phyloP scores from a whole-genome alignment of 2,797 vertebrate species.

The Heterohyrax brucei region DNA sequence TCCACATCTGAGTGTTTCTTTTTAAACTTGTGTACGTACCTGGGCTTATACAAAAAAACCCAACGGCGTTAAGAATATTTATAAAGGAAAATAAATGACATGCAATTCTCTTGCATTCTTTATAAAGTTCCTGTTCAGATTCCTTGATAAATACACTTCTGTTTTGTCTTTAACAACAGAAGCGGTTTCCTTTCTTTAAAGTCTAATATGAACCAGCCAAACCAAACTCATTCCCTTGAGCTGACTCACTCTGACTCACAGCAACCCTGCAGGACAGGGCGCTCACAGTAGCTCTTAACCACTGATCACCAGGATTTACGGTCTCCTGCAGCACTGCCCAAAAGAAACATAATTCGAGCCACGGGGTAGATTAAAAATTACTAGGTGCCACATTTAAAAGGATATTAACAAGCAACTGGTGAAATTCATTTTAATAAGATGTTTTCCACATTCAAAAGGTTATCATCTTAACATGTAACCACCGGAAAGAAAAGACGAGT shows the following conservation, averaged over 20 bases:
- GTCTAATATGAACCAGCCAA: neutral
- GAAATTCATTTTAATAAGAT: conserved; percentile 8
- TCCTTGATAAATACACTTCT: neutral
- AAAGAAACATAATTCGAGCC: neutral
- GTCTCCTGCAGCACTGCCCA: neutral
- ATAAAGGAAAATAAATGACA: neutral
- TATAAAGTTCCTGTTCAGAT: neutral
- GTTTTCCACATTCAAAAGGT: conserved; percentile 45
- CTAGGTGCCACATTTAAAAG: neutral
- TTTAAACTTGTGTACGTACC: neutral
- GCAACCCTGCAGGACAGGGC: too few relatives aligned
- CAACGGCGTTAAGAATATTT: neutral
- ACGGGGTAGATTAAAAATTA: neutral
- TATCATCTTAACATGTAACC: conserved; percentile 19
- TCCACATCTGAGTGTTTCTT: neutral
- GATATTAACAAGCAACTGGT: neutral
- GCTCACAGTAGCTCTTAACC: too few relatives aligned
- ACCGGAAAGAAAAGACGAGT: neutral
- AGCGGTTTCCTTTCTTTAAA: neutral
- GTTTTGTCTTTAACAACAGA: neutral
- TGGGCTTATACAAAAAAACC: neutral
- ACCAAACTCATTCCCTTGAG: too few relatives aligned
- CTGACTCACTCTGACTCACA: too few relatives aligned
- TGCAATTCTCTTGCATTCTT: neutral
- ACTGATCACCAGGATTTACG: too few relatives aligned